Base-by-base conservation (phyloP, 2,113 vertebrate species). In the Eclectus roratus region DNA sequence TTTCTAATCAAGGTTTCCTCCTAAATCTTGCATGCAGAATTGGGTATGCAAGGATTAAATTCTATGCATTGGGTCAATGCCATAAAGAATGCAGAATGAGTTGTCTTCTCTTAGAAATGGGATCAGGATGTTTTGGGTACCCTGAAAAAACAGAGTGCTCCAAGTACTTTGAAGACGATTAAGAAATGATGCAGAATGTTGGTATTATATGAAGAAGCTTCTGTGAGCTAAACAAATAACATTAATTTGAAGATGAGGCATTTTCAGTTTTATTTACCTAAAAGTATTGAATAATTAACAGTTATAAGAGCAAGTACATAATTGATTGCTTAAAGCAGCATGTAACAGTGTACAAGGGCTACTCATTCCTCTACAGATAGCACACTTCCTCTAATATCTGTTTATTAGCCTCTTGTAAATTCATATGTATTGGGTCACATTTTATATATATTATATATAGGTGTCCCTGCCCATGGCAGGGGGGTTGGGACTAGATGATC, bases 321-420 rank as follows among this genome's bases (percentile, higher is more conserved):
- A 8, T 43, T 0, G 2, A 0, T 35, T 66, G 33, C 27, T 78
- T 71, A 50, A 91, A 78, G 60, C 20, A 43, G 11, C 28, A 9
- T 55, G 5, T 47, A 9, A 39, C 27, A 44, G 49, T 7, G 25
- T 16, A 3, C 37, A 80, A 27, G 31, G 70, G n/a, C 16, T 33
- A 0, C 43, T 21, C 3, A 0, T 73, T 85, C 8, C 58, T 18
- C 33, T 72, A 3, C 31, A 77, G 39, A 3, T 53, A 53, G 0
- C 68, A 14, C 37, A 3, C 17, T 55, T 78, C 49, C 39, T 76
- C 23, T 39, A 61, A 37, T 28, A 31, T 20, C 56, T 77, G 15
- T n/a, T 85, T 63, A 17, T 55, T 39, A 37, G 16, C 33, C 39
- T 71, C 31, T 25, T 77, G 11, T 47, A 53, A 72, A 73, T 88